phyloP scores from a whole-genome alignment of 2,797 vertebrate genomes.

The Melanotaenia nigrans region DNA sequence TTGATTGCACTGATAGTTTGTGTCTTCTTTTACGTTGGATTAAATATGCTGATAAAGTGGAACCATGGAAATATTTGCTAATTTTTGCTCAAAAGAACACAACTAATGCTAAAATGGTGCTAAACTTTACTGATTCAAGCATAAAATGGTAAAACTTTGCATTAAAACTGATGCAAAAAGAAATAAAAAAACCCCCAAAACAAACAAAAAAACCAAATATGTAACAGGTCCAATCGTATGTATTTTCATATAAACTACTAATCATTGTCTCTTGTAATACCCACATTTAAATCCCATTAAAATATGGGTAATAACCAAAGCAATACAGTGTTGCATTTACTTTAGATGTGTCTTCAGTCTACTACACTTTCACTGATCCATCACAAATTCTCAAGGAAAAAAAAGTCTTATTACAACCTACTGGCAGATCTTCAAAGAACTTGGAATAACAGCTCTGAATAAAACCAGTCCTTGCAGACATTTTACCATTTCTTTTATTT shows the following conservation, averaged over 20 bases:
- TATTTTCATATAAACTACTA: conserved; percentile 23
- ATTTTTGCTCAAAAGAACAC: not conserved
- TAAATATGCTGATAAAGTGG: not conserved
- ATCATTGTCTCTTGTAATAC: conserved; percentile 6
- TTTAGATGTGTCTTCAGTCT: conserved; percentile 29
- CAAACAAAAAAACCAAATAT: conserved; percentile 24
- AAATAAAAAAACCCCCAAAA: conserved; percentile 15
- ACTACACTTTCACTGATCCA: conserved; percentile 41
- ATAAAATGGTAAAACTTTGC: not conserved
- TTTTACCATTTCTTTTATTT: conserved; percentile 42
- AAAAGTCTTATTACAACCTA: conserved; percentile 9
- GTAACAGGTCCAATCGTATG: conserved; percentile 28
- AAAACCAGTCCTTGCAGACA: conserved; percentile 40
- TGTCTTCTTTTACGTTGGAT: not conserved
- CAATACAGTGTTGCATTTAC: conserved; percentile 28
- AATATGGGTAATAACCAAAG: conserved; percentile 59
- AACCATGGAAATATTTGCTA: not conserved
- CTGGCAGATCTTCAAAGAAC: conserved; percentile 31
- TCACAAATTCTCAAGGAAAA: conserved; percentile 23
- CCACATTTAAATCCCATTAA: conserved; percentile 50
- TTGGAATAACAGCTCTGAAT: conserved; percentile 50
- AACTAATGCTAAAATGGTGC: not conserved
- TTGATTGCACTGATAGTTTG: conserved; percentile 1
- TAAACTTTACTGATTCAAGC: not conserved
- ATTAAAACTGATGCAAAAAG: conserved; percentile 7